Conservation (phyloP, 2,888 invertebrate genomes). For the Cyrtodaria siliqua region DNA sequence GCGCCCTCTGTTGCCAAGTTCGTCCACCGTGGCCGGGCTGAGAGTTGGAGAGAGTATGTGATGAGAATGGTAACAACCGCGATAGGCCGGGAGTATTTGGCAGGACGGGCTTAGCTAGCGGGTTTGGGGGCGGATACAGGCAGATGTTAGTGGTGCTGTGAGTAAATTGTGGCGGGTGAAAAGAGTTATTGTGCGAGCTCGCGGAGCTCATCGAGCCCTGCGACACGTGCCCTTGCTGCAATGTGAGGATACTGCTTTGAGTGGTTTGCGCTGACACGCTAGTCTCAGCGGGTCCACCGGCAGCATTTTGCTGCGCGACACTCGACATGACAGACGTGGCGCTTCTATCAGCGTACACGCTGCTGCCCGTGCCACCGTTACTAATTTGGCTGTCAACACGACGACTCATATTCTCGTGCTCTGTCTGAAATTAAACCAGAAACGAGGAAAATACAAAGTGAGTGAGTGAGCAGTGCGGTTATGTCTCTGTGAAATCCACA, state of each 20-base stretch:
- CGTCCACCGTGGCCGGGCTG: constrained; percentile 75
- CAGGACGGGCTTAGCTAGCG: constrained; percentile 64
- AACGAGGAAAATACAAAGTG: constrained; percentile 28
- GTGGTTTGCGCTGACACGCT: constrained; percentile 25
- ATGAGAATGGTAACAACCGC: constrained; percentile 65
- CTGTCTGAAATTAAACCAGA: constrained; percentile 61
- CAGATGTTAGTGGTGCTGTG: constrained; percentile 63
- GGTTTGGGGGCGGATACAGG: constrained; percentile 67
- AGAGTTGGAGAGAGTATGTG: constrained; percentile 65
- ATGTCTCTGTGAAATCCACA: too few relatives aligned
- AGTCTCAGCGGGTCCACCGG: constrained; percentile 30
- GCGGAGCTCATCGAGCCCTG: constrained; percentile 1
- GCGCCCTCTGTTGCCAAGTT: constrained; percentile 74
- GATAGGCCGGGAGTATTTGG: constrained; percentile 55
- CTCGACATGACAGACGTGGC: constrained; percentile 41
- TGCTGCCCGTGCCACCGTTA: constrained; percentile 26
- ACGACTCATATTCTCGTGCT: constrained; percentile 32
- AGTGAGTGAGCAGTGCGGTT: not conserved
- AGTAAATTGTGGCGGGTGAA: constrained; percentile 9
- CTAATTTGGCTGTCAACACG: constrained; percentile 51
- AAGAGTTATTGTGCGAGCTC: constrained; percentile 2
- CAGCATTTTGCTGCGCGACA: constrained; percentile 23
- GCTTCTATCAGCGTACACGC: constrained; percentile 29
- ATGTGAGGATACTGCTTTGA: constrained; percentile 13
- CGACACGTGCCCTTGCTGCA: constrained; percentile 24